These are phyloP conservation scores for Danio rerio DNA, from an alignment of 2,113 vertebrate species.

Conservation along the genomic window GRCz12tu NC_133191.1:16492501-16493000, in stretches of 20 bases:
- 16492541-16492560: conserved; percentile 76
- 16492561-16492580: conserved; percentile 87
- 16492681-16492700: neutral
- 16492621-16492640: conserved; percentile 75
- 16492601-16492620: conserved; percentile 92
- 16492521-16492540: conserved; percentile 83
- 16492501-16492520: conserved; percentile 90
- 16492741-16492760: neutral
- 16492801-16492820: conserved; percentile 73
- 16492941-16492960: neutral
- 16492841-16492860: conserved; percentile 93
- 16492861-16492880: conserved; percentile 86
- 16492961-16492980: too few relatives aligned
- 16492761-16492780: neutral
- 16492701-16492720: neutral
- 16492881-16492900: conserved; percentile 94
- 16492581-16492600: conserved; percentile 85
- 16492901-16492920: conserved; percentile 87
- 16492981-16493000: too few relatives aligned
- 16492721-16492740: neutral
- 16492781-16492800: neutral
- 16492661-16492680: neutral
- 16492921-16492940: neutral
- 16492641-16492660: neutral
- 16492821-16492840: conserved; percentile 93